Percentiles rank a stretch among this genome's conserved stretches.
Conservation (phyloP, 23 tunicate genomes). For the Trididemnum miniatum region DNA sequence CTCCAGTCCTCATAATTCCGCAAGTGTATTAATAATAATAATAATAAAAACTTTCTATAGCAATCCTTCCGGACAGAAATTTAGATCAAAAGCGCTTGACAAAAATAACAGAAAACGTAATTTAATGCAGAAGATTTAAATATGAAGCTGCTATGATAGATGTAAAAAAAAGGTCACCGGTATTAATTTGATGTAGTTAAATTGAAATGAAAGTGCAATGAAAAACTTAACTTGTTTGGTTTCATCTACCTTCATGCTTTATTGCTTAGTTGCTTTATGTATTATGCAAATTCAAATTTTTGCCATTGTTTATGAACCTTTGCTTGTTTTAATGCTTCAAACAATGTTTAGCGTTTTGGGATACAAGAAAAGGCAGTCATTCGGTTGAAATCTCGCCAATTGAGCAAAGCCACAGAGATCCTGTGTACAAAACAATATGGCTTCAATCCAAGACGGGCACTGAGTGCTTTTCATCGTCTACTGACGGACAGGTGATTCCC, state of each 20-base stretch:
- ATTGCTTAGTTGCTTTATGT: not conserved
- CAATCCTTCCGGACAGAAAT: too few species aligned
- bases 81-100: too few species aligned
- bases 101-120: too few species aligned
- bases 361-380: slow-evolving; percentile 94
- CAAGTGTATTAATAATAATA: too few species aligned
- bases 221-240: not conserved
- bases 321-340: not conserved
- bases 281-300: not conserved
- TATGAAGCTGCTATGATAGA: too few species aligned
- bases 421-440: slow-evolving; percentile 95
- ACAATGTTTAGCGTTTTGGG: slow-evolving; percentile 92
- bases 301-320: not conserved
- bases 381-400: slow-evolving; percentile 89
- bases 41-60: too few species aligned
- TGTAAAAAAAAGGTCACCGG: too few species aligned
- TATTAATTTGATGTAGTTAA: too few species aligned
- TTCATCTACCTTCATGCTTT: not conserved
- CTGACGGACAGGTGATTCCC: slow-evolving; percentile 97
- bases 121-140: too few species aligned
- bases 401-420: slow-evolving; percentile 95
- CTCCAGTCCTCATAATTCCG: too few species aligned
- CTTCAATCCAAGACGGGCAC: slow-evolving; percentile 98
- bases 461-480: slow-evolving; percentile 96
- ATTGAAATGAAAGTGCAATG: not conserved